Evolutionary conservation across 2,888 invertebrate genomes (phyloP), one percentile per base, ranked within the genome.

Genomic region (Trachelus tabidus): DNA sequence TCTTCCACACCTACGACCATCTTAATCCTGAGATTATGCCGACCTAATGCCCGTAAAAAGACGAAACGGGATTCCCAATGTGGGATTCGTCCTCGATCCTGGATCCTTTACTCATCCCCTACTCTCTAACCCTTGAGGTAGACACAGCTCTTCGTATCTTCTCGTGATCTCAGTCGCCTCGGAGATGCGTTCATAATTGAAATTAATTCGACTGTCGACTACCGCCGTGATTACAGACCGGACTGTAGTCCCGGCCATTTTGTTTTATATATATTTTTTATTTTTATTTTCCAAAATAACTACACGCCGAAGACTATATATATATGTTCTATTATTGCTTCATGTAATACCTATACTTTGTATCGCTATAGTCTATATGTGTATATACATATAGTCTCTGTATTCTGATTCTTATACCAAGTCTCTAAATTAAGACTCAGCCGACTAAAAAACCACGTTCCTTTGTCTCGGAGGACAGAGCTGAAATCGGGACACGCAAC

Each of bases 11-110:
- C 84, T 86, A 83, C 83, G 85, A 84, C 82, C 83, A 85, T 85
- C 86, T 88, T 87, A 87, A 88, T 87, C 87, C 85, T 71, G 79
- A 85, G 84, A 87, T 87, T 88, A 86, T 84, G 82, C 83, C 80
- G 83, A 80, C 83, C 82, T 85, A 82, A 85, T 85, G 84, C 82
- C 81, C 31, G 81, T 78, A 84, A 86, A 85, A 82, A 81, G 81
- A 80, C 68, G 73, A 78, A 76, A 76, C 77, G 37, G 37, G 68
- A 76, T 78, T 75, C 75, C 77, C 34, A 56, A 74, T 34, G 35
- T 33, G 69, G 73, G 31, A 71, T 31, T 33, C 71, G 34, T 15
- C 33, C 33, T 71, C 33, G 71, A 31, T 71, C 71, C 71, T 71
- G 12, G 33, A 71, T 71, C 71, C 34, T 71, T 34, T 71, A 33